A percentile compares a stretch with the other conserved stretches of the same genome.
These are phyloP conservation scores for Nomada ferruginata DNA, from an alignment of 2,888 invertebrate genomes.

Conservation along the genomic window DNA sequence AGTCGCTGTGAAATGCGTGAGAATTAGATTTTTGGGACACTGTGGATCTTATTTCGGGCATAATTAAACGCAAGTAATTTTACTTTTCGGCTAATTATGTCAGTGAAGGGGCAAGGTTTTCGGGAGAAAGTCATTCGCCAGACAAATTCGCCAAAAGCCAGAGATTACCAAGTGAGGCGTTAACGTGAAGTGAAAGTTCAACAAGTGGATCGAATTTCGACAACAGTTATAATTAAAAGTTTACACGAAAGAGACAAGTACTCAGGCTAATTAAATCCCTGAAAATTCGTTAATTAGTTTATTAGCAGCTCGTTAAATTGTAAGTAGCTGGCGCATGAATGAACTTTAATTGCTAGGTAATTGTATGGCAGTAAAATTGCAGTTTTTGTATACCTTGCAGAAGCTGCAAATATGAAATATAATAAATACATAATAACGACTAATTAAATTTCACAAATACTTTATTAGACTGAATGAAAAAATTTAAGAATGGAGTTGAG, in stretches of 20 bases:
- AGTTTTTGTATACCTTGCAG: not conserved
- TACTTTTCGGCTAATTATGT: conserved; percentile 5
- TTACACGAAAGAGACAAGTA: conserved; percentile 15
- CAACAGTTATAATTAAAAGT: not conserved
- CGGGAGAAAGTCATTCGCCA: not conserved
- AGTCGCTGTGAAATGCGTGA: not conserved
- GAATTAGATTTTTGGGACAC: conserved; percentile 18
- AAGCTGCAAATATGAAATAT: too few species aligned
- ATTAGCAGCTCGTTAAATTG: not conserved
- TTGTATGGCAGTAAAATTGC: not conserved
- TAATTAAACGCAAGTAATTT: conserved; percentile 15
- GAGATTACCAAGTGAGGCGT: conserved; percentile 5
- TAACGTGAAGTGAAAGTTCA: conserved; percentile 40
- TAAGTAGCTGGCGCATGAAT: not conserved
- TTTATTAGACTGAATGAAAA: too few species aligned
- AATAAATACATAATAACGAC: not conserved
- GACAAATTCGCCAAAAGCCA: conserved; percentile 10
- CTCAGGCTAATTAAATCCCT: not conserved
- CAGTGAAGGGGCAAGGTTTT: conserved; percentile 5
- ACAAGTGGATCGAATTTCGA: conserved; percentile 14
- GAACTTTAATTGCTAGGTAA: not conserved
- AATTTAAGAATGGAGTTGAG: too few species aligned
- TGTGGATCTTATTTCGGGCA: not conserved
- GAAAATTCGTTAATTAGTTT: conserved; percentile 10
- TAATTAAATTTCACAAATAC: too few species aligned